phyloP scores from a whole-genome alignment of 2,888 invertebrate species.

The Dicycla oo region DNA sequence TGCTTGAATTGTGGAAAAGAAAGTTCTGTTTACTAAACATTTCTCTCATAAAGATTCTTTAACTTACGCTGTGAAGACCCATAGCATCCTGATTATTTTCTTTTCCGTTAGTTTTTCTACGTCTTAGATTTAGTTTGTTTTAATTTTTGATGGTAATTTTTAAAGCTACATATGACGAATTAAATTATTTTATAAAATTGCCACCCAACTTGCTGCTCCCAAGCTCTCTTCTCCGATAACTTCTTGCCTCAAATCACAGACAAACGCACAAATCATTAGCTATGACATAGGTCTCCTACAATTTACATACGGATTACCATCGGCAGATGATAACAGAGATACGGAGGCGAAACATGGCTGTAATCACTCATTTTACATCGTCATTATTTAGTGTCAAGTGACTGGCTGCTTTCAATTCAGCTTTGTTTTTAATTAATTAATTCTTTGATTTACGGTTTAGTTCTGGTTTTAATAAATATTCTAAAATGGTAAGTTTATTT shows the following conservation, averaged over 20 bases:
- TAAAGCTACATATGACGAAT: neutral
- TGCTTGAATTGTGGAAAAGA: neutral
- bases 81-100: neutral
- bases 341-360: constrained; percentile 16
- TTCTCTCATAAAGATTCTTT: constrained; percentile 18
- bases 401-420: constrained; percentile 41
- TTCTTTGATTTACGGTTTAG: constrained; percentile 10
- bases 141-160: neutral
- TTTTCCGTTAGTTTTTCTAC: neutral
- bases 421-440: constrained; percentile 37
- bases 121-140: neutral
- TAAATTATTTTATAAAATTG: too few species aligned
- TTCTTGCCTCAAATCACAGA: constrained; percentile 32
- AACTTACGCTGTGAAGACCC: neutral
- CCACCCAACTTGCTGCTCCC: neutral
- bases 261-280: constrained; percentile 51
- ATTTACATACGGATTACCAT: constrained; percentile 51
- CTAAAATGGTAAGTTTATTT: constrained; percentile 43
- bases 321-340: constrained; percentile 46
- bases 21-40: constrained; percentile 1
- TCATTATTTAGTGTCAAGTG: constrained; percentile 55
- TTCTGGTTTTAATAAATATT: constrained; percentile 17
- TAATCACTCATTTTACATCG: constrained; percentile 54
- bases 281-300: constrained; percentile 17
- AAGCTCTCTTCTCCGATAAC: neutral